A percentile compares a stretch with the other conserved stretches of the same genome.
phyloP scores from a whole-genome alignment of 2,888 invertebrate species.

The Hemaris fuciformis region DNA sequence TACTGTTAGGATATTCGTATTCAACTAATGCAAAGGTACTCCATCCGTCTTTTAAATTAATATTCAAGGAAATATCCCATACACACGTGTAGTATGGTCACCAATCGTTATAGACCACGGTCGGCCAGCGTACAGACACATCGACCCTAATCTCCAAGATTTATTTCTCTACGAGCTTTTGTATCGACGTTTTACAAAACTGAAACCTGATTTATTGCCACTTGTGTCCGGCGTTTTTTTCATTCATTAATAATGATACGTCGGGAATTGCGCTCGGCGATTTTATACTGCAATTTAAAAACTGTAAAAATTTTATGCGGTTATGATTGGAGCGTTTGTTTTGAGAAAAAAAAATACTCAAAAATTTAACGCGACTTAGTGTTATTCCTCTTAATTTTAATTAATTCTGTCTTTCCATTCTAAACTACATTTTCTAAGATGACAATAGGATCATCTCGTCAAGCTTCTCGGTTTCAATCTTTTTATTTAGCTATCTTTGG shows the following conservation, averaged over 20 bases:
- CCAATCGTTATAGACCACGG: neutral
- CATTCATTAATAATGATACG: conserved; percentile 1
- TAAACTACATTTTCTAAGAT: no score
- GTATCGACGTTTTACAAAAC: conserved; percentile 22
- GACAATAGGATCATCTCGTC: no score
- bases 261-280: neutral
- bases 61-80: neutral
- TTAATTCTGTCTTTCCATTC: no score
- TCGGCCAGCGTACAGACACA: neutral
- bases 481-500: no score
- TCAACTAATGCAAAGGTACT: no score
- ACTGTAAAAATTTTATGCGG: neutral
- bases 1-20: no score
- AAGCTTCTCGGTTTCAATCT: no score
- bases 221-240: conserved; percentile 3
- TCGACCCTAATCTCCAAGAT: conserved; percentile 22
- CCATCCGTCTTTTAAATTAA: no score
- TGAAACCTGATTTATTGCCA: conserved; percentile 22
- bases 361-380: no score
- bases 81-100: neutral
- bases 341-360: neutral
- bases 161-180: conserved; percentile 20
- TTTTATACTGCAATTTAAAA: neutral
- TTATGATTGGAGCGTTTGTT: neutral
- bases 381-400: no score